Conservation (phyloP, 2,888 invertebrate genomes). For the Oscheius sp. region DNA sequence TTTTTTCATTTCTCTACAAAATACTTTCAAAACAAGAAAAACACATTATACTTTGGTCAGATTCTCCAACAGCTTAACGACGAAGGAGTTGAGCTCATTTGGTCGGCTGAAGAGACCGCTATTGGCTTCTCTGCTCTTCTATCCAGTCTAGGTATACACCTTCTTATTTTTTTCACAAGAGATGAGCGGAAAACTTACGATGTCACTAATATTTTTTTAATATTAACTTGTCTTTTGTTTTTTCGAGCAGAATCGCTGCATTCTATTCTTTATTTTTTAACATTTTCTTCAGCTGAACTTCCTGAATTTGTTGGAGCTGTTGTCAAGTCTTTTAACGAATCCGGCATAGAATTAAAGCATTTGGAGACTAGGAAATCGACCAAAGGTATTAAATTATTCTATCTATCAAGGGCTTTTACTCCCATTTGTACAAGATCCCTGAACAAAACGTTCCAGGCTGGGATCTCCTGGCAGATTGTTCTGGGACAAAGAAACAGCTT, state of each 20-base stretch:
- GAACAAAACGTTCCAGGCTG: conserved; percentile 30
- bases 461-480: conserved; percentile 50
- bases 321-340: conserved; percentile 41
- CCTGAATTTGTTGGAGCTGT: conserved; percentile 48
- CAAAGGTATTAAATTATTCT: too few species aligned
- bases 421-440: too few species aligned
- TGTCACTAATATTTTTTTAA: not conserved
- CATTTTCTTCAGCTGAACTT: conserved; percentile 35
- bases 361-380: conserved; percentile 56
- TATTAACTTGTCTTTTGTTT: not conserved
- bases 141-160: conserved; percentile 41
- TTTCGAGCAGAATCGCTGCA: not conserved
- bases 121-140: conserved; percentile 56
- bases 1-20: too few species aligned
- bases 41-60: conserved; percentile 34
- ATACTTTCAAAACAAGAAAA: too few species aligned
- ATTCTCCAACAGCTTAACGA: conserved; percentile 66
- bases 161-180: not conserved
- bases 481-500: conserved; percentile 40
- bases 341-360: conserved; percentile 55
- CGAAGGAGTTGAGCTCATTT: conserved; percentile 66
- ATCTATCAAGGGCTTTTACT: too few species aligned
- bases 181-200: not conserved
- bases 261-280: not conserved
- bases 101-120: conserved; percentile 40